Percentiles rank a stretch among this genome's conserved stretches.
phyloP scores from a whole-genome alignment of 2,113 vertebrate species.

The Hucho hucho region DNA sequence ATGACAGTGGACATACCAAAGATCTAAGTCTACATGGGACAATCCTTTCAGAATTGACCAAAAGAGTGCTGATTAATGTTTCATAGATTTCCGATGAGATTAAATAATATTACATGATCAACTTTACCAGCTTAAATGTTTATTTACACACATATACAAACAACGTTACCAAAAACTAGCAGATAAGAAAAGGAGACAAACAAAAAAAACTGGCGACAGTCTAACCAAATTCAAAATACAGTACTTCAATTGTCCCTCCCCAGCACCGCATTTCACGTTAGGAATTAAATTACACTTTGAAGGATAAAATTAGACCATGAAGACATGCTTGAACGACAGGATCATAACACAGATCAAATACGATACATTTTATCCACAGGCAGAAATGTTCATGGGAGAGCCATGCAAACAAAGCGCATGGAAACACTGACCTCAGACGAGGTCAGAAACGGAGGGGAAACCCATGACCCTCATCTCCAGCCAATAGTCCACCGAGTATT shows the following conservation, averaged over 20 bases:
- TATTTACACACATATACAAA: constrained; percentile 67
- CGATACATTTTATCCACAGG: constrained; percentile 40
- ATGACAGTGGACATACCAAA: neutral
- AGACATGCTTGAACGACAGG: constrained; percentile 41
- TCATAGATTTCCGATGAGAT: neutral
- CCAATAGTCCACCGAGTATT: neutral
- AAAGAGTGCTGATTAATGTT: neutral
- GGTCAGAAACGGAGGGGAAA: neutral
- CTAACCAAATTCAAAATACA: constrained; percentile 23
- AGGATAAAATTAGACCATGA: constrained; percentile 36
- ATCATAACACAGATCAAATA: constrained; percentile 3
- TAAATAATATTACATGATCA: neutral
- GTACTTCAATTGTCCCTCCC: neutral
- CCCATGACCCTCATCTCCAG: neutral
- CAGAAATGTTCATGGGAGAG: constrained; percentile 19
- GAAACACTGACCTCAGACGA: constrained; percentile 5
- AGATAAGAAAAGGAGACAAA: constrained; percentile 30
- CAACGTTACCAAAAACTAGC: constrained; percentile 20
- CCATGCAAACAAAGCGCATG: neutral
- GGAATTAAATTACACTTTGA: constrained; percentile 8
- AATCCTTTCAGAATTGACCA: neutral
- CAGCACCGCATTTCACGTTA: constrained; percentile 20
- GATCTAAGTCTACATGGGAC: neutral
- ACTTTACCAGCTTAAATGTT: constrained; percentile 39
- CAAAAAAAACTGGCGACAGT: constrained; percentile 44